Conservation (phyloP, 2,797 vertebrate genomes). For the Nyctibius grandis region DNA sequence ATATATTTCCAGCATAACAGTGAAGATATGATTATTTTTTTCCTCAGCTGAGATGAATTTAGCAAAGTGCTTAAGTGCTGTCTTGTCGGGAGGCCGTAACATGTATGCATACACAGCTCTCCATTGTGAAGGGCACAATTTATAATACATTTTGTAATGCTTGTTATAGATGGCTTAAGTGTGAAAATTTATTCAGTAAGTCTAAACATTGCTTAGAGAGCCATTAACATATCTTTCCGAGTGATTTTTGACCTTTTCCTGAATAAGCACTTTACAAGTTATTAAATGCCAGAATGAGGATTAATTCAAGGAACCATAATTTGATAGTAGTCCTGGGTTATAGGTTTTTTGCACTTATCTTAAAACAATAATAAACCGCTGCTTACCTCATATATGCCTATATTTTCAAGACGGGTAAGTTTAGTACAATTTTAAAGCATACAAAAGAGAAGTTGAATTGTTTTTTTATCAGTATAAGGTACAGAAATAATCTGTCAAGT, state of each 20-base stretch:
- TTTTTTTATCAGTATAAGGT: background rate
- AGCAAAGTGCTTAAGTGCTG: background rate
- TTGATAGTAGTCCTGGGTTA: slow-evolving; percentile 23
- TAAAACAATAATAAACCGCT: slow-evolving; percentile 7
- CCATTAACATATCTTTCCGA: slow-evolving; percentile 64
- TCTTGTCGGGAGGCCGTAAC: background rate
- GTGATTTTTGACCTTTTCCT: slow-evolving; percentile 73
- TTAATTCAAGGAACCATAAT: slow-evolving; percentile 59
- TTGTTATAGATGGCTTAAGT: slow-evolving; percentile 60
- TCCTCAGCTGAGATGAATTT: background rate
- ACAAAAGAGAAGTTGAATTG: background rate
- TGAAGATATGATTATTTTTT: background rate
- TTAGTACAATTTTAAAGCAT: background rate
- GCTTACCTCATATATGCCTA: background rate
- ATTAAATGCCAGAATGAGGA: slow-evolving; percentile 64
- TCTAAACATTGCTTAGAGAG: slow-evolving; percentile 52
- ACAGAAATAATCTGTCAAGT: background rate
- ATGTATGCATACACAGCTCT: background rate
- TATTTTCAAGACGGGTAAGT: background rate
- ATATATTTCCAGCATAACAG: background rate
- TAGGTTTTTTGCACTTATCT: background rate
- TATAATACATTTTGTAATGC: slow-evolving; percentile 24
- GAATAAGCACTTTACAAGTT: slow-evolving; percentile 65
- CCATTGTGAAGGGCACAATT: background rate
- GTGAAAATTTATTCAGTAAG: slow-evolving; percentile 60